Percentiles rank a stretch among this genome's conserved stretches.
These are phyloP conservation scores for Carcina quercana DNA, from an alignment of 2,888 invertebrate genomes.

Conservation along the genomic window DNA sequence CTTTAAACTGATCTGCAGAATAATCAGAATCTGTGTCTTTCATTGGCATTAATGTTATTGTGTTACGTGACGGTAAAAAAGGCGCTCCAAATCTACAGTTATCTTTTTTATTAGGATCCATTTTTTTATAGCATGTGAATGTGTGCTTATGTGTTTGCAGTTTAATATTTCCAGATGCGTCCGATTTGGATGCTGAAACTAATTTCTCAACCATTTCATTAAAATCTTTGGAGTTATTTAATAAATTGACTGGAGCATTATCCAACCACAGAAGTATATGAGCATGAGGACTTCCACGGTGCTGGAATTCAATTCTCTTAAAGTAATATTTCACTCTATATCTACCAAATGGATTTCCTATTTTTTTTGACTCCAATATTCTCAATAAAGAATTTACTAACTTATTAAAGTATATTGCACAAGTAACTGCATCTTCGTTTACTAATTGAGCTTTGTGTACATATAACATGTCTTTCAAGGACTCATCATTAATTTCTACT, in stretches of 20 bases:
- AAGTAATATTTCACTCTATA: constrained; percentile 30
- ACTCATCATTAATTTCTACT: constrained; percentile 20
- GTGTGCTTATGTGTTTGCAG: constrained; percentile 28
- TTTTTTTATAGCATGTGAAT: constrained; percentile 27
- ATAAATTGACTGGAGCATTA: constrained; percentile 24
- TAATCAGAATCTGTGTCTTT: constrained; percentile 21
- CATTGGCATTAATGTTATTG: constrained; percentile 26
- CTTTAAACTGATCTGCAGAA: constrained; percentile 18
- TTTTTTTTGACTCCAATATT: constrained; percentile 25
- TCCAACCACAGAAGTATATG: constrained; percentile 36
- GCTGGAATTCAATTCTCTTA: constrained; percentile 34
- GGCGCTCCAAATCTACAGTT: constrained; percentile 31
- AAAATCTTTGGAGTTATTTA: constrained; percentile 14
- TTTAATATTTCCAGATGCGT: constrained; percentile 29
- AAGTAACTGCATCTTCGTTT: constrained; percentile 32
- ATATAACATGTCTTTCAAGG: constrained; percentile 16
- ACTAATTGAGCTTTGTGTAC: constrained; percentile 18
- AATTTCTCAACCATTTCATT: constrained; percentile 24
- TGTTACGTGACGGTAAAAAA: constrained; percentile 25
- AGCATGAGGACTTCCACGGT: constrained; percentile 36
- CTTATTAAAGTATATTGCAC: constrained; percentile 34
- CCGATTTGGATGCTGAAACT: constrained; percentile 23
- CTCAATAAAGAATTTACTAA: constrained; percentile 27
- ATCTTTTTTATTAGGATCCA: constrained; percentile 20
- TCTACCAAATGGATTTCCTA: constrained; percentile 30